Evolutionary conservation across 2,113 vertebrate genomes (phyloP).

Genomic region (Myotis brandtii): DNA sequence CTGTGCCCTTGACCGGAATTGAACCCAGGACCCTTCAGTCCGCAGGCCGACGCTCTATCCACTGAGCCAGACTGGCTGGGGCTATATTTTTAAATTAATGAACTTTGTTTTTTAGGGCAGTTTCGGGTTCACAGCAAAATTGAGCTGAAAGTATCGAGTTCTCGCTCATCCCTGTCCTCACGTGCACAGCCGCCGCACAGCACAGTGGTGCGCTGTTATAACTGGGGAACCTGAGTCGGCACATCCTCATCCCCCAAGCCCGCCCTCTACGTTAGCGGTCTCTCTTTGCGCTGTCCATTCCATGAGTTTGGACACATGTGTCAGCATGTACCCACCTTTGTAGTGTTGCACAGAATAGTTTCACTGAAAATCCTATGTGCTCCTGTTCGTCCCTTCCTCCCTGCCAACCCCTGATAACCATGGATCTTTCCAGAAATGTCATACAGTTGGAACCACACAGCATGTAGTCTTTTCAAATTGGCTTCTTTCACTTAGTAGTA

Average conservation of each 20-base stretch:
- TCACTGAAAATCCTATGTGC: not conserved
- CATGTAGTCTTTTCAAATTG: not conserved
- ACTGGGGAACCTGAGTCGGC: not conserved
- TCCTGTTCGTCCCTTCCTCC: too few species aligned
- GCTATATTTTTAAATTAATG: not conserved
- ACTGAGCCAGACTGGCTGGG: too few species aligned
- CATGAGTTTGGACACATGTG: not conserved
- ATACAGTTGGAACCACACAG: not conserved
- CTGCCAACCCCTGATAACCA: not conserved
- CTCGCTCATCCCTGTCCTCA: rapidly evolving
- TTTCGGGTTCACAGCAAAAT: not conserved
- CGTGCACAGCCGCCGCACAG: not conserved
- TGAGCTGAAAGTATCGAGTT: not conserved
- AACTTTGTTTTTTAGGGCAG: not conserved
- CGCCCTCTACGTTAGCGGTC: not conserved
- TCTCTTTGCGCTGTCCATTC: not conserved
- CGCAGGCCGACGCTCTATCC: too few species aligned
- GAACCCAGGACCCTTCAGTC: too few species aligned
- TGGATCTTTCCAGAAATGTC: not conserved
- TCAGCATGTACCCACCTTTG: not conserved
- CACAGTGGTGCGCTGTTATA: not conserved
- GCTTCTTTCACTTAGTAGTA: not conserved
- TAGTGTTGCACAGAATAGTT: not conserved
- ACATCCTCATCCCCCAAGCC: too few species aligned
- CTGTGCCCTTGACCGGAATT: too few species aligned